Conservation (phyloP, 1,140 invertebrate species). For the Parasteatoda tepidariorum region DNA sequence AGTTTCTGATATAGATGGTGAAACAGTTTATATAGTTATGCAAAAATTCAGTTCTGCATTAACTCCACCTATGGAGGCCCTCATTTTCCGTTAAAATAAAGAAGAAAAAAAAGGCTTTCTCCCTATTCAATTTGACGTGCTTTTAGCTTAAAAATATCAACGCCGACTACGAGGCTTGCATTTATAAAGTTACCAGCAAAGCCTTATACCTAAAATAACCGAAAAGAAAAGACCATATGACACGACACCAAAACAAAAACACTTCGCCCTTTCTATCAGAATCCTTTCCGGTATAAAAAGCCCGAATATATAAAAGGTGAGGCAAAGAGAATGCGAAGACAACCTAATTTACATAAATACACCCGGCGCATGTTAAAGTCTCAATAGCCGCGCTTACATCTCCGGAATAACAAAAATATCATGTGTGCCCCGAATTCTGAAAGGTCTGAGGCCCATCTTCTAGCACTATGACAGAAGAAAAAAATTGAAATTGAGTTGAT, state of each 20-base stretch:
- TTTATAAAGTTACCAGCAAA: no score
- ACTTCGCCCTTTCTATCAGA: background rate
- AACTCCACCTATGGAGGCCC: no score
- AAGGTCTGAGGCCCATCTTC: background rate
- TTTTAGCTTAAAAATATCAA: no score
- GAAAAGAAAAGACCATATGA: background rate
- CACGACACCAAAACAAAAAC: background rate
- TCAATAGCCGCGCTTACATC: slow-evolving; percentile 33
- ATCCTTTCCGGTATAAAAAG: slow-evolving; percentile 20
- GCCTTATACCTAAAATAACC: no score
- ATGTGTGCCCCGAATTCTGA: slow-evolving; percentile 20
- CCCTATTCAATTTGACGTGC: no score
- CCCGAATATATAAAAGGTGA: slow-evolving; percentile 24
- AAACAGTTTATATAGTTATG: no score
- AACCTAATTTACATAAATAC: slow-evolving; percentile 43
- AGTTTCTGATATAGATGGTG: no score
- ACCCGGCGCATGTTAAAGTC: slow-evolving; percentile 1
- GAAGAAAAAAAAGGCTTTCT: no score
- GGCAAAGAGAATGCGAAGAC: background rate
- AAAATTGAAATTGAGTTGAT: background rate
- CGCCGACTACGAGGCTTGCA: no score
- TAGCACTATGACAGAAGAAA: background rate
- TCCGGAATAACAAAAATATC: slow-evolving; percentile 40
- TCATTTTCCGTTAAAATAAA: no score
- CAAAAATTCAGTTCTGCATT: no score